phyloP scores from a whole-genome alignment of 2,888 invertebrate species.

The Drosophila tripunctata region DNA sequence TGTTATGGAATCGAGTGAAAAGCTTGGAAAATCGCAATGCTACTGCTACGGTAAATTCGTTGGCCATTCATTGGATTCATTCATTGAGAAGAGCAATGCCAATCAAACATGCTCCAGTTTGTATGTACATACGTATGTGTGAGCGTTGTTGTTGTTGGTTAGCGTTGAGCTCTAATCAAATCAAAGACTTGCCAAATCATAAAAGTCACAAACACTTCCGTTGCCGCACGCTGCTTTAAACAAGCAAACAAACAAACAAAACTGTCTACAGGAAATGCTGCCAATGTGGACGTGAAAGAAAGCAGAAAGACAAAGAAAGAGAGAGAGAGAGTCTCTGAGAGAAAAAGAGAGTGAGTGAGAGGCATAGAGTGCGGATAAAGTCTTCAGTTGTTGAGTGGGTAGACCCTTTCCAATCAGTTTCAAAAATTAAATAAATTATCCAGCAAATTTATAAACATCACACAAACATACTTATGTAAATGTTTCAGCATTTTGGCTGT shows the following conservation, averaged over 20 bases:
- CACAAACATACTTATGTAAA: slow-evolving; percentile 12
- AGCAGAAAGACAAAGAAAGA: not conserved
- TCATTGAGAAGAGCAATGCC: slow-evolving; percentile 55
- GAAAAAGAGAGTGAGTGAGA: not conserved
- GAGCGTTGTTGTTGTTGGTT: slow-evolving; percentile 5
- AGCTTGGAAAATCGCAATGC: slow-evolving; percentile 28
- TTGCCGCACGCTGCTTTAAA: slow-evolving; percentile 34
- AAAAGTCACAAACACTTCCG: slow-evolving; percentile 61
- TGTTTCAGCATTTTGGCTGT: not conserved
- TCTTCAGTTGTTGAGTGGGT: not conserved
- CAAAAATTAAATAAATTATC: slow-evolving; percentile 51
- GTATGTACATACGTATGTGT: not conserved
- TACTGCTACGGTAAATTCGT: slow-evolving; percentile 18
- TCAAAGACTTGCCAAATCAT: slow-evolving; percentile 60
- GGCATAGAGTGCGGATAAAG: not conserved
- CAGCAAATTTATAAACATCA: slow-evolving; percentile 22
- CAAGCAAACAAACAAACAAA: slow-evolving; percentile 36
- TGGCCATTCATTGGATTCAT: slow-evolving; percentile 68
- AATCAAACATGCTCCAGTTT: slow-evolving; percentile 28
- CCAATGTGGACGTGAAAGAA: not conserved
- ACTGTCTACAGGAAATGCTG: slow-evolving; percentile 32
- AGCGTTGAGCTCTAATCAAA: slow-evolving; percentile 53
- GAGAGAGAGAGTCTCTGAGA: not conserved
- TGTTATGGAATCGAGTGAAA: slow-evolving; percentile 16
- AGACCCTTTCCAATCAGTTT: slow-evolving; percentile 22